phyloP scores from a whole-genome alignment of 2,113 vertebrate genomes.

The Stigmatopora nigra region DNA sequence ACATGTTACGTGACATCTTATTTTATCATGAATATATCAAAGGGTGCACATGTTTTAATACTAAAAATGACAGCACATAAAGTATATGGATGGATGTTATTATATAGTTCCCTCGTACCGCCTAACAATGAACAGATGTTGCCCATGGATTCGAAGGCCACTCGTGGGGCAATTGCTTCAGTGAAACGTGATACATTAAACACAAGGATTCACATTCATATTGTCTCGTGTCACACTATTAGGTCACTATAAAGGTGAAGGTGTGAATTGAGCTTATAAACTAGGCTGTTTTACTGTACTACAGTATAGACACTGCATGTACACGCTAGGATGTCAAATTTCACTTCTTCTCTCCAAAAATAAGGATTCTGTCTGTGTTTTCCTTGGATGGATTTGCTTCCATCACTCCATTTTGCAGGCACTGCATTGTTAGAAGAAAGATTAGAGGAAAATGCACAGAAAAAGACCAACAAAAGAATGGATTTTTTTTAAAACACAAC shows the following conservation, averaged over 20 bases:
- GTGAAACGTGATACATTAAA: conserved; percentile 16
- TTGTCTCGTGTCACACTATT: not conserved
- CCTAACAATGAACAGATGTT: conserved; percentile 57
- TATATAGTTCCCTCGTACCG: conserved; percentile 17
- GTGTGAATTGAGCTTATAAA: not conserved
- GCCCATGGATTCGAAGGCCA: conserved; percentile 34
- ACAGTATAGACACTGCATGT: not conserved
- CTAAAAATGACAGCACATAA: conserved; percentile 12
- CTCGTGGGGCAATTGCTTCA: conserved; percentile 31
- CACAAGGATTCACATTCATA: conserved; percentile 7
- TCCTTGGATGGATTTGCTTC: conserved; percentile 17
- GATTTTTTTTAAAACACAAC: conserved; percentile 15
- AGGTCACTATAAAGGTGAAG: not conserved
- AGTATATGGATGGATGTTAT: conserved; percentile 30
- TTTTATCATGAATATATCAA: conserved; percentile 9
- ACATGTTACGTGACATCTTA: not conserved
- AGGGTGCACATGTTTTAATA: not conserved
- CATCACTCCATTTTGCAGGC: conserved; percentile 26
- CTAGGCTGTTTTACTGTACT: not conserved
- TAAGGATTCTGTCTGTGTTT: conserved; percentile 28
- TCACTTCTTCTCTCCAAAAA: conserved; percentile 37
- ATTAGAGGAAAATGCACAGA: conserved; percentile 12
- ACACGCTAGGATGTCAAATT: conserved; percentile 43
- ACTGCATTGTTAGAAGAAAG: conserved; percentile 23
- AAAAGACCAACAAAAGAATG: conserved; percentile 3